Conservation (phyloP, 2,113 vertebrate genomes). For the Rutilus rutilus region DNA sequence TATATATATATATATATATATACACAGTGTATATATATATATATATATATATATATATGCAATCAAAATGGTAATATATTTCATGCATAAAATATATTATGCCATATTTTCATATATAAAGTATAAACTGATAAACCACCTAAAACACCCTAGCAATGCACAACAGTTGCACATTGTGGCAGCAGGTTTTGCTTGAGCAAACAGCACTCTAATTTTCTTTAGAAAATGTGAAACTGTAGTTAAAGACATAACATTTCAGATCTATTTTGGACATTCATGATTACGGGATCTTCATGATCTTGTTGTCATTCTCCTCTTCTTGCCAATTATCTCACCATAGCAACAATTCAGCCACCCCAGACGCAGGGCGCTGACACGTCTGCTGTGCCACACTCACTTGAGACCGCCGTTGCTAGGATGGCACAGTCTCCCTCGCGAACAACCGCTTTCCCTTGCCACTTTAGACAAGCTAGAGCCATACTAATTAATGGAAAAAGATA, state of each 20-base stretch:
- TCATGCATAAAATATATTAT: no score
- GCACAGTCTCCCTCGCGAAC: slow-evolving; percentile 50
- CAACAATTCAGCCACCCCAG: slow-evolving; percentile 27
- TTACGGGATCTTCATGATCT: background rate
- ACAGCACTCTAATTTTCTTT: background rate
- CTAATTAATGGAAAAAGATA: slow-evolving; percentile 20
- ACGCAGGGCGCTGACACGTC: background rate
- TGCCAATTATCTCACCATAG: slow-evolving; percentile 35
- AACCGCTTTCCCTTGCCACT: slow-evolving; percentile 1
- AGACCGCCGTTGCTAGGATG: slow-evolving; percentile 52
- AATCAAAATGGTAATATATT: no score
- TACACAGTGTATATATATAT: no score
- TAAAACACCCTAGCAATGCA: background rate
- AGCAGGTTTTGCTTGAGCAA: no score
- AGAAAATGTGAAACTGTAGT: background rate
- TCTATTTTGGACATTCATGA: slow-evolving; percentile 1
- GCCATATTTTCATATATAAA: background rate
- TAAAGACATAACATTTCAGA: background rate
- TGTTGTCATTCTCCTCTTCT: slow-evolving; percentile 17
- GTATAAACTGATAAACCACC: background rate
- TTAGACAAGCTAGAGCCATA: background rate
- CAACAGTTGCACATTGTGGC: background rate
- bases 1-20: no score
- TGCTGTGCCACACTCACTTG: slow-evolving; percentile 3
- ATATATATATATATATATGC: no score